Base-by-base conservation (phyloP, 2,797 vertebrate genomes). In the Sparus aurata region DNA sequence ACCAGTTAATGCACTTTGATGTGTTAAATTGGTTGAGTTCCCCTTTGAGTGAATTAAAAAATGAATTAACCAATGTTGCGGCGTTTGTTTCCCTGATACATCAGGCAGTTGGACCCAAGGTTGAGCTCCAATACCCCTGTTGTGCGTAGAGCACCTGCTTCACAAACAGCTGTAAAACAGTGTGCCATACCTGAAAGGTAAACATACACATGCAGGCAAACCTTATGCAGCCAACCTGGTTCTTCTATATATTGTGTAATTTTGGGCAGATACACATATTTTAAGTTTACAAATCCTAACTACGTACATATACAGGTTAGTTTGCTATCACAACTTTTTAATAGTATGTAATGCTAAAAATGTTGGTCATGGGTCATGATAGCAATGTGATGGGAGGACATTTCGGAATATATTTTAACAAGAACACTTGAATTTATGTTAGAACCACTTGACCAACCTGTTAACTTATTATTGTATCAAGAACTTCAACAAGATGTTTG, bases 121-220 rank as follows among this genome's bases (percentile, higher is more conserved):
- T 74, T 86, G 0, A 82, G 82, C 27, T 30, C 82, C 47, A 27
- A 67, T n/a, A 57, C 80, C 13, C 74, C 93, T 3, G 7, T 92
- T 2, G 85, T 94, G 75, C 94, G 87, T 49, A 92, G 94, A 82
- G 4, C 72, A 0, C 80, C 86, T 0, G 12, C 55, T 65, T 0
- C 22, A 55, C 76, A 43, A 38, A 52, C 59, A 49, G n/a, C 73
- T 73, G 64, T 53, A 13, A 83, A 79, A 63, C 59, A 34, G 15
- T 46, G 41, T 49, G n/a, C 52, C 10, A 1, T 16, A 12, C 41
- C 64, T 38, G 41, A 70, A 66, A 89, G 89, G 93, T 94, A 30
- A 91, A 47, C 12, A 45, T 38, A 23, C 43, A 66, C 45, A 46
- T 61, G 27, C 41, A 18, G 23, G 47, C 17, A 66, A 53, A 69